A percentile compares a stretch with the other conserved stretches of the same genome.
Evolutionary conservation across 2,888 invertebrate species (phyloP).

Genomic region (Digitonthophagus gazella): DNA sequence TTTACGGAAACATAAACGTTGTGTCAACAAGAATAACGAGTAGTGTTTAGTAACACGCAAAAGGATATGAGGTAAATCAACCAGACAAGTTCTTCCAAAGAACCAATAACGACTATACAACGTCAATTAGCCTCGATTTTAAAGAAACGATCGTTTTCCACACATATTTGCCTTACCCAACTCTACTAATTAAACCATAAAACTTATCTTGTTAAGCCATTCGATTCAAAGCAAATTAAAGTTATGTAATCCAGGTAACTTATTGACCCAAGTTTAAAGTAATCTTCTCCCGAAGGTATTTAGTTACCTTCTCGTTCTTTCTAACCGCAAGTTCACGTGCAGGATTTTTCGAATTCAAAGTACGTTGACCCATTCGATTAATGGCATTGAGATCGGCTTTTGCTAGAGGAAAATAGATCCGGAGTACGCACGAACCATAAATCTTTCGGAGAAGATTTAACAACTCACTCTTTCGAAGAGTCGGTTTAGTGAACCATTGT

Average conservation of each 20-base stretch:
- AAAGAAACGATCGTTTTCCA: background rate
- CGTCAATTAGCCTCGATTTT: background rate
- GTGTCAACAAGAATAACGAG: too few relatives aligned
- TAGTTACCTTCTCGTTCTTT: background rate
- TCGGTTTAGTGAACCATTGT: background rate
- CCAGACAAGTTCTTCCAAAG: background rate
- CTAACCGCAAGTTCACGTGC: background rate
- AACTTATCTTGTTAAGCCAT: background rate
- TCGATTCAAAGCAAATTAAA: too few relatives aligned
- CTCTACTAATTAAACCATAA: background rate
- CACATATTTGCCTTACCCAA: background rate
- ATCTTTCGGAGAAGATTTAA: background rate
- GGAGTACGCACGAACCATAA: background rate
- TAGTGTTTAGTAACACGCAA: background rate
- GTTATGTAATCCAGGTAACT: too few relatives aligned
- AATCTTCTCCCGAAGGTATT: background rate
- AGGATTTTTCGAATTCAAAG: background rate
- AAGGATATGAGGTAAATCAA: background rate
- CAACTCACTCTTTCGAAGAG: background rate
- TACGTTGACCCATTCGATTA: background rate
- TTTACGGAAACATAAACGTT: too few relatives aligned
- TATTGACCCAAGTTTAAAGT: too few relatives aligned
- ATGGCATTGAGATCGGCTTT: background rate
- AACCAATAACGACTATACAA: background rate
- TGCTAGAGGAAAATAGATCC: background rate